phyloP scores from a whole-genome alignment of 2,797 vertebrate species.

The Neoniphon sammara region DNA sequence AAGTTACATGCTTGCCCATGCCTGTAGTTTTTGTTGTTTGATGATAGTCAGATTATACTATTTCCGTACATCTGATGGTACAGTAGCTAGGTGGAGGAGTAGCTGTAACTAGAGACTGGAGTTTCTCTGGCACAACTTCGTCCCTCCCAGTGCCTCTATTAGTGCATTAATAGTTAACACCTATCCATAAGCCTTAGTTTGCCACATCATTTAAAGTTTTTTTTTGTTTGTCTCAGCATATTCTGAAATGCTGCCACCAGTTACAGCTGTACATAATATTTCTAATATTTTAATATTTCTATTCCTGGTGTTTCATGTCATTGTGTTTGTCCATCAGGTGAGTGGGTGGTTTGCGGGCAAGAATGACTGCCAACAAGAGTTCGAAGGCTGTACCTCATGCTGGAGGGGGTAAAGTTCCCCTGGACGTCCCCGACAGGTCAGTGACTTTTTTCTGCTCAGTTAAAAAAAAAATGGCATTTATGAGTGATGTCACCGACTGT shows the following conservation, averaged over 20 bases:
- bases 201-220: neutral
- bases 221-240: conserved; percentile 14
- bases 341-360: conserved; percentile 84
- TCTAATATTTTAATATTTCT: too few relatives aligned
- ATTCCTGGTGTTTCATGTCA: conserved; percentile 11
- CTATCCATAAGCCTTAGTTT: neutral
- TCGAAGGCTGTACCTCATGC: conserved; percentile 88
- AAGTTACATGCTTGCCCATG: too few relatives aligned
- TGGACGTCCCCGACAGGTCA: conserved; percentile 91
- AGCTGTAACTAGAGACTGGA: neutral
- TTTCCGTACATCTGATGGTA: neutral
- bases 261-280: too few relatives aligned
- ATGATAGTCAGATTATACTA: conserved; percentile 32
- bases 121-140: conserved; percentile 32
- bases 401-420: conserved; percentile 90
- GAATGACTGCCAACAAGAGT: conserved; percentile 99
- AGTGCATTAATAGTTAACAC: neutral
- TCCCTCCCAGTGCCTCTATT: conserved; percentile 32
- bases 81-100: neutral
- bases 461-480: neutral
- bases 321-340: conserved; percentile 81
- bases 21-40: conserved; percentile 42
- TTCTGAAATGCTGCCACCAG: neutral
- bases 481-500: neutral
- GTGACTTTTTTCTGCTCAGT: conserved; percentile 57